Conservation (phyloP, 2,113 vertebrate genomes). For the Solea senegalensis region DNA sequence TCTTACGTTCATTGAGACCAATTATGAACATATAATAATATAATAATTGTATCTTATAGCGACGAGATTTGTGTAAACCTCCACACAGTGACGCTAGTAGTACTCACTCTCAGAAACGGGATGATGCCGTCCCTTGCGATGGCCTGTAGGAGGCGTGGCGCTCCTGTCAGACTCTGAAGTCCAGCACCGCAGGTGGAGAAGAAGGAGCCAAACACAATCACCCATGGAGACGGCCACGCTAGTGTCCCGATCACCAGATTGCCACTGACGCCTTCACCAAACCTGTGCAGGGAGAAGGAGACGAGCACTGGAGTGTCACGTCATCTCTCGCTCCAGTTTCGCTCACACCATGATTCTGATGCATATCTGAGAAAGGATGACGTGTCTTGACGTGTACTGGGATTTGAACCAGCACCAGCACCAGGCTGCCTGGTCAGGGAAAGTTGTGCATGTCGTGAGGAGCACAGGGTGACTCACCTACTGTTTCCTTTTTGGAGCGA, state of each 20-base stretch:
- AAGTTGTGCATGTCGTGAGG: too few relatives aligned
- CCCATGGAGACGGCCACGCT: slow-evolving; percentile 96
- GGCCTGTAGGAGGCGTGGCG: slow-evolving; percentile 94
- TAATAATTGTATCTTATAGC: too few relatives aligned
- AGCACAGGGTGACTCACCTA: too few relatives aligned
- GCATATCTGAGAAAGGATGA: not conserved
- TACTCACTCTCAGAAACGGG: slow-evolving; percentile 91
- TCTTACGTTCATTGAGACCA: too few relatives aligned
- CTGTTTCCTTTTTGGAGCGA: too few relatives aligned
- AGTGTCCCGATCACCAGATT: slow-evolving; percentile 96
- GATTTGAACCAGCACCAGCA: too few relatives aligned
- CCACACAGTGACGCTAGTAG: too few relatives aligned
- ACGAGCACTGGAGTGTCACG: not conserved
- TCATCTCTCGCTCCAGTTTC: too few relatives aligned
- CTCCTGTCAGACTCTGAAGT: slow-evolving; percentile 95
- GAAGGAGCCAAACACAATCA: slow-evolving; percentile 98
- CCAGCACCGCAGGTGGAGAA: slow-evolving; percentile 97
- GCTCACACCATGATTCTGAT: not conserved
- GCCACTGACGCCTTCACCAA: slow-evolving; percentile 94
- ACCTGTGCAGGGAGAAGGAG: slow-evolving; percentile 75
- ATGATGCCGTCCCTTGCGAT: slow-evolving; percentile 95
- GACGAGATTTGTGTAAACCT: too few relatives aligned
- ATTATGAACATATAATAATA: too few relatives aligned
- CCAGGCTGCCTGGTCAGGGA: too few relatives aligned
- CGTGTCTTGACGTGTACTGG: too few relatives aligned